A percentile compares a stretch with the other conserved stretches of the same genome.
Evolutionary conservation across 2,888 invertebrate genomes (phyloP).

Genomic region (Geotrupes spiniger): DNA sequence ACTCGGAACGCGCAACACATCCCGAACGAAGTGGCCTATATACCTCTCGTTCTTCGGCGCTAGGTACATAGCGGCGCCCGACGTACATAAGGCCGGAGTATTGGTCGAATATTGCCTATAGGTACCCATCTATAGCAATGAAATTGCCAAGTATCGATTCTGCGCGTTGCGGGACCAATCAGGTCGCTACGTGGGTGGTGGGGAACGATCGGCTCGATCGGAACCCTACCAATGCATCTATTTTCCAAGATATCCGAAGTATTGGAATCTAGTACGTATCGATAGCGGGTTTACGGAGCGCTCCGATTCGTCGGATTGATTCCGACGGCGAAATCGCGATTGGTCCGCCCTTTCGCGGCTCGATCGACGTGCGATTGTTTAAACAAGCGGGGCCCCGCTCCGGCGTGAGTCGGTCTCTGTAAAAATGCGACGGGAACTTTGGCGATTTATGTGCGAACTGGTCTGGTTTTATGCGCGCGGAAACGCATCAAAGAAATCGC

Average conservation of each 20-base stretch:
- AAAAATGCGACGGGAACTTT: too few species aligned
- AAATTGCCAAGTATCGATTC: constrained; percentile 58
- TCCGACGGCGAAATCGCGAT: constrained; percentile 19
- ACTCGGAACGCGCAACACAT: constrained; percentile 4
- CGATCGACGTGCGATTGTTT: constrained; percentile 3
- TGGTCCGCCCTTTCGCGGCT: constrained; percentile 9
- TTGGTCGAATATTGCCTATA: constrained; percentile 51
- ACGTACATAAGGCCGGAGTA: constrained; percentile 30
- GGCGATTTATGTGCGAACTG: too few species aligned
- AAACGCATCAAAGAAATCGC: too few species aligned
- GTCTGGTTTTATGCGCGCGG: too few species aligned
- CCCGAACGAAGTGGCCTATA: constrained; percentile 9
- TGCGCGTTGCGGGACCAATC: constrained; percentile 60
- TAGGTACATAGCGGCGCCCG: constrained; percentile 18
- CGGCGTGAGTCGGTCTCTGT: too few species aligned
- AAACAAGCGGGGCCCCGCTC: neutral
- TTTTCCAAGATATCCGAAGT: constrained; percentile 28
- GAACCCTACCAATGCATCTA: constrained; percentile 43
- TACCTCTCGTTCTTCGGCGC: constrained; percentile 4
- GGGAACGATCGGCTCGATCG: constrained; percentile 41
- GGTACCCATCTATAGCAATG: constrained; percentile 54
- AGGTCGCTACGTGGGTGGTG: constrained; percentile 24
- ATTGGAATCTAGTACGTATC: constrained; percentile 13
- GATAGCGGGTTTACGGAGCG: constrained; percentile 2
- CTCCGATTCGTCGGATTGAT: constrained; percentile 16